Base-by-base conservation (phyloP, 2,888 invertebrate species). In the Drosophila atripex region DNA sequence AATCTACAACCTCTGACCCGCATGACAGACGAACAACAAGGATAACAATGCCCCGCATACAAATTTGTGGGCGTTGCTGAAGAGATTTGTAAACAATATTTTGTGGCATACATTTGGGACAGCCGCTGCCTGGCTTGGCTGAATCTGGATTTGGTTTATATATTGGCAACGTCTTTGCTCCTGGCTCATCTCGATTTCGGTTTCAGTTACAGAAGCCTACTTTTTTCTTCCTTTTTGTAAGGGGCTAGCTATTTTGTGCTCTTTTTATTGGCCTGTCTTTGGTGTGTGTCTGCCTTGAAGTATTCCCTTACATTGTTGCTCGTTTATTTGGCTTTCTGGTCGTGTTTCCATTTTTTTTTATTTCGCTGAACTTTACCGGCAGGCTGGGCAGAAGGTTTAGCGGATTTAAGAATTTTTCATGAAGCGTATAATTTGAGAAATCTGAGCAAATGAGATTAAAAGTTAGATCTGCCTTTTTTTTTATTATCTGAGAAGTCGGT, bases 71-170 rank as follows among this genome's bases (percentile, higher is more conserved):
- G 86, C 76, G 82, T 80, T 68, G 64, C 73, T 75, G 68, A 79
- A 80, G 83, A 85, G 83, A 87, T 88, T 88, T 88, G 87, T 88
- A 87, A 88, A 87, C 87, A 87, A 87, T 76, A 80, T 79, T 79
- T 75, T 79, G 85, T 80, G 78, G 79, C 80, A 78, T 76, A 79
- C 73, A 83, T 88, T 88, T 85, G 72, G 75, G 73, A 66, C 61
- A 56, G 54, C 52, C 55, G 60, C 56, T 46, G 25, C 50, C 49
- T 28, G 47, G 49, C 39, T 28, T 28, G 8, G 39, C 14, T n/a
- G 43, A 21, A 43, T 21, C 43, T 43, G 41, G 41, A 11, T 30
- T 35, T 35, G 14, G 12, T 25, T 45, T 55, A 47, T 59, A 41
- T 61, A 69, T 60, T 56, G 56, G 56, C 71, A 46, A 57, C 52